Evolutionary conservation across 2,888 invertebrate genomes (phyloP).

Genomic region (Chaitophorus viminalis): DNA sequence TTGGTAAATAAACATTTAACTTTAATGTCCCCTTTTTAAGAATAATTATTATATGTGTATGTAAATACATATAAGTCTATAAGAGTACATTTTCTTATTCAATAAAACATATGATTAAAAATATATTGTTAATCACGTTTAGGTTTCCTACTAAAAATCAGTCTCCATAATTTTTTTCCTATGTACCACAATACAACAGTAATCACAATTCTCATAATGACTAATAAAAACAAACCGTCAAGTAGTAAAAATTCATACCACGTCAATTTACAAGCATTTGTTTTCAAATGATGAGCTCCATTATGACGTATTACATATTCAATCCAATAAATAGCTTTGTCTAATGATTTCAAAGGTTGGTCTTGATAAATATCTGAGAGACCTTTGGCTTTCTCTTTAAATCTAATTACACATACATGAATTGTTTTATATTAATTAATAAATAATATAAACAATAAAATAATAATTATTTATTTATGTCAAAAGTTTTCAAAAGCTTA

Average conservation of each 20-base stretch:
- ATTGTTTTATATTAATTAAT: neutral
- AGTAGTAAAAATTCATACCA: slow-evolving; percentile 54
- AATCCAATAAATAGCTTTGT: slow-evolving; percentile 60
- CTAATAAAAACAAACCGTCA: slow-evolving; percentile 52
- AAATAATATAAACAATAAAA: neutral
- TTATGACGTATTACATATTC: slow-evolving; percentile 55
- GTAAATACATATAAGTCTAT: neutral
- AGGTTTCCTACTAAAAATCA: slow-evolving; percentile 9
- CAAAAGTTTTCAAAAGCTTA: neutral
- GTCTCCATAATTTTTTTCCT: slow-evolving; percentile 40
- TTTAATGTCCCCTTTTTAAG: neutral
- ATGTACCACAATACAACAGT: slow-evolving; percentile 26
- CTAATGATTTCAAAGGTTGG: slow-evolving; percentile 45
- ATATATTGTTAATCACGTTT: slow-evolving; percentile 5
- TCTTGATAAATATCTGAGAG: slow-evolving; percentile 26
- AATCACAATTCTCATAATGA: slow-evolving; percentile 43
- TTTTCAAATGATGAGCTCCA: slow-evolving; percentile 61
- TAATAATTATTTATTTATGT: neutral
- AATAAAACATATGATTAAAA: neutral
- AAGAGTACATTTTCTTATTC: neutral
- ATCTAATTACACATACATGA: neutral
- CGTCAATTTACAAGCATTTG: slow-evolving; percentile 26
- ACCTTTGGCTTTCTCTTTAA: slow-evolving; percentile 29
- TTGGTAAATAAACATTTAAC: neutral
- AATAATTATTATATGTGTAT: neutral